Evolutionary conservation across 2,113 vertebrate genomes (phyloP), one percentile per base, ranked within the genome.

Genomic region (Ceyx cyanopectus): DNA sequence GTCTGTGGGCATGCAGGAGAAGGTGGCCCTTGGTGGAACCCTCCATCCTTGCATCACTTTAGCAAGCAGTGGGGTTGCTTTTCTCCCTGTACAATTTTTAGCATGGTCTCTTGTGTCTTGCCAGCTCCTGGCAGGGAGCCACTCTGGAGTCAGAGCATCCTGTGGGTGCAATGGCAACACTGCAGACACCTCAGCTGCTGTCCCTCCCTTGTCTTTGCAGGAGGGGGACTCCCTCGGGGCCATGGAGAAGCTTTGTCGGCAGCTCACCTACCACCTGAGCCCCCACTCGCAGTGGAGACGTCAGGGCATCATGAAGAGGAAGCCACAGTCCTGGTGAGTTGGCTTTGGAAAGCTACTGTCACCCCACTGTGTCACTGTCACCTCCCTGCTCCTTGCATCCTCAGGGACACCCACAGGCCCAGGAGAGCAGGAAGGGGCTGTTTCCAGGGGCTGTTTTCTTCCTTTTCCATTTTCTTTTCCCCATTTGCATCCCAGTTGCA

Each of bases 221-320:
- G 99, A 99, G 60, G 98, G 98, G 0, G 99, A 99, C 45, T 98
- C 99, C 1, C 96, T 99, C 2, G 98, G 98, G 7, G 97, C 98
- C 53, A 99, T 99, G 99, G 99, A 99, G 97, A 99, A 99, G 97
- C 98, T 99, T 19, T 99, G 99, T 97, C 97, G 99, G 70, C 99
- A 99, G 98, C 98, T 99, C 97, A 99, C 99, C 32, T 99, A 99
- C 95, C 99, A 99, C 96, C 99, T 99, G 85, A 99, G 99, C 97
- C 99, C 99, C 5, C 99, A 99, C 94, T 99, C 99, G 1, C 99
- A 98, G 97, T 99, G 99, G 98, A 98, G 98, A 94, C 98, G 98
- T 53, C 99, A 98, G 61, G 99, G 99, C 69, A 97, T 99, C 83
- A 97, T 98, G 75, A 99, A 99, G 97, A 98, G 99, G 97, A 99